Base-by-base conservation (phyloP, 1,140 invertebrate species). In the Probaryconus sp. region DNA sequence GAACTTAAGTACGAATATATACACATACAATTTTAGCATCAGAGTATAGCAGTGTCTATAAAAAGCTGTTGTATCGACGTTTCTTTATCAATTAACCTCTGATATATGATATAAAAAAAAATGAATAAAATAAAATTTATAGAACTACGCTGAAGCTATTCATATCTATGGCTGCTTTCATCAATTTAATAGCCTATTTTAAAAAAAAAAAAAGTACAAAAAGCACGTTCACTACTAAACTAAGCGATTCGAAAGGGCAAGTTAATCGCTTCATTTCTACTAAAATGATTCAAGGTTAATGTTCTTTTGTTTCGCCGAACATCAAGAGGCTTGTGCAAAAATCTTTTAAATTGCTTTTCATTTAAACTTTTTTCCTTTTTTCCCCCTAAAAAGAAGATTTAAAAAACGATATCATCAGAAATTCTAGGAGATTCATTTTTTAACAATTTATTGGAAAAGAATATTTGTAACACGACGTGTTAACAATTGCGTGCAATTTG, bases 231-330 rank as follows among this genome's bases (percentile, higher is more conserved):
- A 2, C 6, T 30, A 30, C 3, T n/a, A 30, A 30, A 30, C 28
- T 5, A 30, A 30, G 28, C 6, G 33, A 20, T 3, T 13, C 16
- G 37, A 40, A n/a, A n/a, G 37, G 37, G 14, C 37, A 40, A 40
- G 37, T 40, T 40, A 18, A 40, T 40, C 37, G 37, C 37, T 40
- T 40, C 37, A 40, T 40, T 40, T 40, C 16, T 14, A 40, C 37
- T 20, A 18, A 40, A 40, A 40, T n/a, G 37, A 4, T 40, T 20
- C 37, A 40, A 40, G 37, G 37, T 40, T 40, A 40, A 40, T 40
- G 37, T 40, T 40, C 37, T 40, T 40, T 16, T 20, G 9, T 40
- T 40, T 20, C 37, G 37, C 17, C 9, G 37, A 18, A 40, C n/a
- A 9, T 40, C 37, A n/a, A 10, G 2, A 3, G 37, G 9, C 37